phyloP scores from a whole-genome alignment of 2,113 vertebrate genomes.

The Phoxinus phoxinus region DNA sequence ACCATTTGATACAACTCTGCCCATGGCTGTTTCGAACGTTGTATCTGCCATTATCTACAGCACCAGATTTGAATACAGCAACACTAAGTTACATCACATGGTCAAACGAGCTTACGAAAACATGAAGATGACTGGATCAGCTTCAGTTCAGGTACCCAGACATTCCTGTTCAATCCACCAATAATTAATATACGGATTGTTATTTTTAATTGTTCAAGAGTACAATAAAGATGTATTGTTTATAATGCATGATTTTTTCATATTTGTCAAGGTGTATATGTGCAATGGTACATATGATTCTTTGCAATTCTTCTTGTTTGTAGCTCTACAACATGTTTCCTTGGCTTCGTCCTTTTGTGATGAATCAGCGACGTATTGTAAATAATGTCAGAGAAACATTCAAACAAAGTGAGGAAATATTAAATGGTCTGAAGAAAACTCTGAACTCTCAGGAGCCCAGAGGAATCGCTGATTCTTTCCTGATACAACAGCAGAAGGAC shows the following conservation, averaged over 20 bases:
- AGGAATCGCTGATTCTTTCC: slow-evolving; percentile 59
- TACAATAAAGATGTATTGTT: too few species aligned
- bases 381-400: background rate
- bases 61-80: slow-evolving; percentile 53
- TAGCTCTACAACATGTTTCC: slow-evolving; percentile 63
- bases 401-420: background rate
- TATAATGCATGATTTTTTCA: too few species aligned
- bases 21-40: slow-evolving; percentile 49
- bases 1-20: slow-evolving; percentile 47
- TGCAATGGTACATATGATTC: background rate
- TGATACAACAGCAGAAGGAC: slow-evolving; percentile 42
- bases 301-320: background rate
- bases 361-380: background rate
- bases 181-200: background rate
- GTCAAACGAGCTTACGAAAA: slow-evolving; percentile 37
- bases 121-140: slow-evolving; percentile 47
- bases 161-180: background rate
- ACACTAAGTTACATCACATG: slow-evolving; percentile 44
- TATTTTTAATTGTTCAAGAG: too few species aligned
- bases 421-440: slow-evolving; percentile 21
- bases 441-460: slow-evolving; percentile 52
- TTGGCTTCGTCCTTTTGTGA: slow-evolving; percentile 37
- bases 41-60: slow-evolving; percentile 53
- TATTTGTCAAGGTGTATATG: too few species aligned
- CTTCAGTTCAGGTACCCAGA: slow-evolving; percentile 55